phyloP scores from a whole-genome alignment of 1,140 invertebrate genomes.

The Drosophila parabipectinata region DNA sequence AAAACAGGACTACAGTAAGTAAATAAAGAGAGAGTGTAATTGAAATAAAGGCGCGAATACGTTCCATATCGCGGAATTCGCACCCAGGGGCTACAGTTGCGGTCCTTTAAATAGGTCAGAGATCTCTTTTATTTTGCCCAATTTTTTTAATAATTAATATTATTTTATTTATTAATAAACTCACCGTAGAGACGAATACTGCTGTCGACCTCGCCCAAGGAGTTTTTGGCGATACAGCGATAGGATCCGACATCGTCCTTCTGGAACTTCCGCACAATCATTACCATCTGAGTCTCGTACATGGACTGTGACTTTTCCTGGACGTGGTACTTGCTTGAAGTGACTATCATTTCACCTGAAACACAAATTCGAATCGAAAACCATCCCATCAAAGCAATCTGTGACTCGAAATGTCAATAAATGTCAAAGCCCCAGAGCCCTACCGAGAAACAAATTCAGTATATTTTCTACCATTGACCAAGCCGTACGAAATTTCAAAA shows the following conservation, averaged over 20 bases:
- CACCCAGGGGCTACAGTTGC: not conserved
- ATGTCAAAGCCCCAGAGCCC: not conserved
- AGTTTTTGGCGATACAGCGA: constrained; percentile 95
- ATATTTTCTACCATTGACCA: constrained; percentile 17
- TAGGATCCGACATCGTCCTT: constrained; percentile 93
- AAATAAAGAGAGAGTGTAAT: constrained; percentile 64
- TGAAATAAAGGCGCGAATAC: constrained; percentile 74
- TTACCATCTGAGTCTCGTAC: constrained; percentile 93
- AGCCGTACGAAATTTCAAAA: not conserved
- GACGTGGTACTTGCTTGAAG: constrained; percentile 92
- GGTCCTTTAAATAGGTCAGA: not conserved
- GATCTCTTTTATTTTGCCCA: no score
- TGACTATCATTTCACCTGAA: constrained; percentile 92
- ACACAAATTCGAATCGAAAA: constrained; percentile 15
- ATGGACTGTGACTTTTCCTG: constrained; percentile 88
- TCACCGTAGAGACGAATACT: constrained; percentile 95
- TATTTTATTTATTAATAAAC: constrained; percentile 49
- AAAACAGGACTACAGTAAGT: constrained; percentile 32
- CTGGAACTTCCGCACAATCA: constrained; percentile 92
- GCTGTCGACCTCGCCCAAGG: constrained; percentile 94
- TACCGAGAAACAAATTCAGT: not conserved
- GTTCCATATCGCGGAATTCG: constrained; percentile 25
- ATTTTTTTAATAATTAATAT: no score
- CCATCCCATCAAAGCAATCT: constrained; percentile 8
- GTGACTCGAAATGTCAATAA: not conserved